Base-by-base conservation (phyloP, 2,888 invertebrate species). In the Augochlorella aurata region DNA sequence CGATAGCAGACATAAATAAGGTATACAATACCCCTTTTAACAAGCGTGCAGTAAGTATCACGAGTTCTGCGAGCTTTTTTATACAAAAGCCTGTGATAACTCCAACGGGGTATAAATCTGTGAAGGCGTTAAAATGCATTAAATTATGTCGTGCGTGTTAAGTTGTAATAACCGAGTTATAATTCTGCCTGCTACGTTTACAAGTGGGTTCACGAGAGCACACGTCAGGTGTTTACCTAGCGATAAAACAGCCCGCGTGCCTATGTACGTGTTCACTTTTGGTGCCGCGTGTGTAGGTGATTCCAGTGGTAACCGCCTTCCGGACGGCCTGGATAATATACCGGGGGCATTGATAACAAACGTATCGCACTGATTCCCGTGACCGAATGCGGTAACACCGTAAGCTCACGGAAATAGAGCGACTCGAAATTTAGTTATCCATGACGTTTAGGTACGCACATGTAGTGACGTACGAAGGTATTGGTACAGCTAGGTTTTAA, bases 171-270 rank as follows among this genome's bases (percentile, higher is more conserved):
- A 82, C 69, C 82, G 65, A 81, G 74, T 54, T 70, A 71, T 85
- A 85, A 86, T 82, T 86, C 81, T 79, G 52, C 18, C 45, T 44
- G 58, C 24, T 69, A 76, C 77, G 58, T 82, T 74, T 82, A 84
- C 77, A 81, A 82, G 75, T 24, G 52, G 72, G 54, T 21, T 52
- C 65, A 66, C 58, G 45, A 77, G 77, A 74, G 58, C 65, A 66
- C 79, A 68, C 75, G 77, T 78, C 78, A 86, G 82, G 77, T 86
- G 86, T 86, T 86, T 86, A 79, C 77, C 81, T 61, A 77, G 54
- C 78, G 86, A 86, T 86, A 86, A 86, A 86, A 74, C 73, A 74
- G 74, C 65, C 63, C 49, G 79, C 74, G 67, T 82, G 78, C 58
- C 66, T 54, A 38, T 63, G 38, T 9, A 24, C 18, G 75, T 38